Evolutionary conservation across 2,888 invertebrate species (phyloP).

Genomic region (Schrankia costaestrigalis): DNA sequence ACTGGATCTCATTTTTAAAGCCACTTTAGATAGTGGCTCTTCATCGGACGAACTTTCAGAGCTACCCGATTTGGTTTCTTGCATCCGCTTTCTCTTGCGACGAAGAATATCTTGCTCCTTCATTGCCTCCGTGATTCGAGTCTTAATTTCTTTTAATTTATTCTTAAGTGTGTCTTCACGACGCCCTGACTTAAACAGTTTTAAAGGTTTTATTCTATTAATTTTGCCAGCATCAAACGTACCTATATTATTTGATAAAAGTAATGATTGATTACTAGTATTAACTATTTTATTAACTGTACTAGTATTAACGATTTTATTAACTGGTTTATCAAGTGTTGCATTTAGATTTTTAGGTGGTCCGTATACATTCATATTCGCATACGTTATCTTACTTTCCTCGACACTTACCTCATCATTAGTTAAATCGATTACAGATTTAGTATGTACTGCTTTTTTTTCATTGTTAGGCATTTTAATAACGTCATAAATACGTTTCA

Average conservation of each 20-base stretch:
- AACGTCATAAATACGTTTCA: conserved; percentile 30
- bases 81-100: background rate
- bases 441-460: background rate
- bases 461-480: background rate
- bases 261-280: too few relatives aligned
- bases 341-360: background rate
- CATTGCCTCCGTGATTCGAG: background rate
- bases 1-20: conserved; percentile 36
- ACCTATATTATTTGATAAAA: too few relatives aligned
- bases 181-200: too few relatives aligned
- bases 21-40: conserved; percentile 58
- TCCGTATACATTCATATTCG: too few relatives aligned
- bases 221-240: too few relatives aligned
- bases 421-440: conserved; percentile 55
- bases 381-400: too few relatives aligned
- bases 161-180: too few relatives aligned
- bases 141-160: too few relatives aligned
- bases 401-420: conserved; percentile 38
- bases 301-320: too few relatives aligned
- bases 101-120: background rate
- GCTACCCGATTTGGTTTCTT: background rate
- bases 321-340: background rate
- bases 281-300: too few relatives aligned
- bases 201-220: too few relatives aligned
- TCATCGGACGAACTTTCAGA: conserved; percentile 55